Base-by-base conservation (phyloP, 2,888 invertebrate genomes). In the Acrobasis repandana region DNA sequence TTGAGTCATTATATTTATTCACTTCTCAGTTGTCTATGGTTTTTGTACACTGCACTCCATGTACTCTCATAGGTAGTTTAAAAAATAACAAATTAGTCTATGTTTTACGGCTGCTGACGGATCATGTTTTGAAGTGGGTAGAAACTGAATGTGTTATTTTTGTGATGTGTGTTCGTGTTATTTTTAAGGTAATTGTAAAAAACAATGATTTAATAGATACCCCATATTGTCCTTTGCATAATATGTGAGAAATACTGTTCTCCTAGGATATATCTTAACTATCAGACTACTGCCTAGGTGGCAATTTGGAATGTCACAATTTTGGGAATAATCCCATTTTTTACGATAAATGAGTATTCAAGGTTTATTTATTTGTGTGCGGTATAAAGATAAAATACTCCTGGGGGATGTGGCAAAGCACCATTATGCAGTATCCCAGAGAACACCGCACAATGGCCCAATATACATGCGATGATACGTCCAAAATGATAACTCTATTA, bases 71-170 rank as follows among this genome's bases (percentile, higher is more conserved):
- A 43, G 14, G 43, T 43, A 43, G 20, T n/a, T n/a, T 50, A 15
- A 38, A 54, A 56, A 61, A 52, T 18, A 62, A 52, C 49, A 60
- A 61, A 38, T 5, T 68, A 69, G 75, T 78, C 74, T 75, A 77
- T 75, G 69, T 63, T 68, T 73, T 68, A 72, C 74, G 72, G 74
- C 73, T 81, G 80, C 79, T 90, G 90, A 90, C 90, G 83, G 89
- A 88, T 89, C 85, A 87, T 89, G 89, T 88, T 90, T 90, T 90
- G 87, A 90, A 87, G 90, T 88, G 85, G 84, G 76, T 80, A 84
- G 74, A 84, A 84, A 83, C 75, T 82, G 80, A 81, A 86, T 85
- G 86, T 90, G 88, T 88, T 89, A 87, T 84, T 86, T 88, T 88
- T 91, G 91, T 91, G 90, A 91, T 90, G 91, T 86, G 84, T 90